phyloP scores from a whole-genome alignment of 2,888 invertebrate genomes.

The Noctua janthe region DNA sequence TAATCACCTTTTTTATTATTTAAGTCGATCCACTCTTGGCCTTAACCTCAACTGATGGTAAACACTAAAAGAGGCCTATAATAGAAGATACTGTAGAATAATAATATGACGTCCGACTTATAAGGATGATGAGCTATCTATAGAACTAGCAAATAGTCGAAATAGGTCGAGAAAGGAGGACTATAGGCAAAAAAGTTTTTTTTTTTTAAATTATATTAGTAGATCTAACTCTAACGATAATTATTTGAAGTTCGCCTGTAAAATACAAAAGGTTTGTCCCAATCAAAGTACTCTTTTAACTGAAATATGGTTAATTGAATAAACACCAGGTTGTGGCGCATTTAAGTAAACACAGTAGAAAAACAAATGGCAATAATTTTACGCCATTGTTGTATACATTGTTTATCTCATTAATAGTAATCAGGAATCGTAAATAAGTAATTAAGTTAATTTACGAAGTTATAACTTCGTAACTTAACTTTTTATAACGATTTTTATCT shows the following conservation, averaged over 20 bases:
- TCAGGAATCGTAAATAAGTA: constrained; percentile 30
- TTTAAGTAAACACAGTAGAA: constrained; percentile 1
- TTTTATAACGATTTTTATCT: constrained; percentile 14
- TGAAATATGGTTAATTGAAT: not conserved
- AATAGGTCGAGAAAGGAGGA: not conserved
- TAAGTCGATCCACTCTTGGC: not conserved
- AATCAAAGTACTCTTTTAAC: not conserved
- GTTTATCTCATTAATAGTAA: constrained; percentile 26
- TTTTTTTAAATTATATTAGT: not conserved
- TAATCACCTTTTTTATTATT: not conserved
- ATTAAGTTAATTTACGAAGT: not conserved
- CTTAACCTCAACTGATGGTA: not conserved
- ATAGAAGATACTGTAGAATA: not conserved
- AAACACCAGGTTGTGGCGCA: constrained; percentile 1
- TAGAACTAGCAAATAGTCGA: not conserved
- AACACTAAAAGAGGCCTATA: not conserved
- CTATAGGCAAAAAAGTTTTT: not conserved
- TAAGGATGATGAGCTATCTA: not conserved
- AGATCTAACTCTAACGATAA: not conserved
- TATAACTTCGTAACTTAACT: not conserved
- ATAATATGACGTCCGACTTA: too few species aligned
- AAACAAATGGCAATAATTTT: constrained; percentile 29
- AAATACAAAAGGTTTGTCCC: not conserved
- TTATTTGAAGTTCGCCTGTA: not conserved
- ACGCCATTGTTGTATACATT: constrained; percentile 39